These are phyloP conservation scores for Nesospiza acunhae DNA, from an alignment of 2,113 vertebrate genomes.

Conservation along the genomic window DNA sequence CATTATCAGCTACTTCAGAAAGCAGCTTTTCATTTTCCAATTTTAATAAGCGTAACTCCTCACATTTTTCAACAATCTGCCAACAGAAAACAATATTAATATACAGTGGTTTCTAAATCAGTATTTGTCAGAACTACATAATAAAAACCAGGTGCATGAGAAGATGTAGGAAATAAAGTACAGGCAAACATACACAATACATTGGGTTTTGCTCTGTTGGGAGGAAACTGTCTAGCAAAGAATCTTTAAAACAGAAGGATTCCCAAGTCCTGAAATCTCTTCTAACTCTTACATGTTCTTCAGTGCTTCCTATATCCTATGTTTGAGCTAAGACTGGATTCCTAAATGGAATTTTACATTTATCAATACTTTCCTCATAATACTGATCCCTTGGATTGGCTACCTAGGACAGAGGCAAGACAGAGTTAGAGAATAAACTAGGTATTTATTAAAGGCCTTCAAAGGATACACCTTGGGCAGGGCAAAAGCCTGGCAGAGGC, in stretches of 20 bases:
- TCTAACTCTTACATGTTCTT: neutral
- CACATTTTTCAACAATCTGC: constrained; percentile 74
- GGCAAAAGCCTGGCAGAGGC: neutral
- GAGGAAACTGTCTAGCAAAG: neutral
- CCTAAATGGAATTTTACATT: neutral
- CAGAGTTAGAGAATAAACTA: neutral
- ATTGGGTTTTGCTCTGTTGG: neutral
- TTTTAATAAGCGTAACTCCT: constrained; percentile 66
- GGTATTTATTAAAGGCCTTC: neutral
- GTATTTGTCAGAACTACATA: neutral
- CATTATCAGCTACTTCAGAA: constrained; percentile 58
- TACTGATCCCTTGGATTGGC: neutral
- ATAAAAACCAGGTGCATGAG: neutral
- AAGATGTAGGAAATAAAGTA: neutral
- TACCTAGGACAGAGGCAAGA: neutral
- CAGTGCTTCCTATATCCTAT: neutral
- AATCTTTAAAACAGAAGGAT: neutral
- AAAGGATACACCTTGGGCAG: neutral
- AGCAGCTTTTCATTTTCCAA: constrained; percentile 72
- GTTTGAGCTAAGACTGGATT: neutral
- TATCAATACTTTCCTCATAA: neutral
- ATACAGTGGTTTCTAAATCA: neutral
- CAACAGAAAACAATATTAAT: neutral
- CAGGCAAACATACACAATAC: neutral
- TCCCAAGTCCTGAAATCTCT: neutral